phyloP scores from a whole-genome alignment of 2,113 vertebrate genomes.

The Apaloderma vittatum region DNA sequence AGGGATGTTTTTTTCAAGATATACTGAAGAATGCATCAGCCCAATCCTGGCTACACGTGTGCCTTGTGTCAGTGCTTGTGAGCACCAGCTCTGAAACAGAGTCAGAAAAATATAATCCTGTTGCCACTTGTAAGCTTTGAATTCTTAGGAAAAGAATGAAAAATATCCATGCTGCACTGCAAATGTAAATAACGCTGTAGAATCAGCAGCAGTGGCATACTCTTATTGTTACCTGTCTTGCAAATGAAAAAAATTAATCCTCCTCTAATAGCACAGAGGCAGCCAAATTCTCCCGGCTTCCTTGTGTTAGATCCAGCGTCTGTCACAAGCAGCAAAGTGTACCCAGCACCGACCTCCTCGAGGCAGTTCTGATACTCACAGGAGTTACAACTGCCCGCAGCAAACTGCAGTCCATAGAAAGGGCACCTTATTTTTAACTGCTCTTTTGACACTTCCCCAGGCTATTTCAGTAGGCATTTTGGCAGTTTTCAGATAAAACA shows the following conservation, averaged over 20 bases:
- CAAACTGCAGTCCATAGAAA: neutral
- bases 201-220: no score
- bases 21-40: no score
- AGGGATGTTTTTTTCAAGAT: no score
- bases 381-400: neutral
- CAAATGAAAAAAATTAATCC: neutral
- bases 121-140: no score
- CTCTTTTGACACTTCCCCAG: neutral
- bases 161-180: neutral
- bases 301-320: neutral
- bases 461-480: constrained; percentile 11
- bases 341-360: neutral
- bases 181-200: neutral
- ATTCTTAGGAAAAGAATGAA: neutral
- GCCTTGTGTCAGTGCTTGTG: no score
- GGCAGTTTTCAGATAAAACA: neutral
- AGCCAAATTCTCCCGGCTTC: neutral
- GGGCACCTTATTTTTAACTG: neutral
- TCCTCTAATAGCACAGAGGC: neutral
- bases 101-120: no score
- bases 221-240: neutral
- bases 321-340: neutral
- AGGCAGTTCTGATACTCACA: neutral
- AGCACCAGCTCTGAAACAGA: no score
- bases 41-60: no score